These are phyloP conservation scores for Hippoglossus stenolepis DNA, from an alignment of 2,113 vertebrate genomes.

Conservation along the genomic window DNA sequence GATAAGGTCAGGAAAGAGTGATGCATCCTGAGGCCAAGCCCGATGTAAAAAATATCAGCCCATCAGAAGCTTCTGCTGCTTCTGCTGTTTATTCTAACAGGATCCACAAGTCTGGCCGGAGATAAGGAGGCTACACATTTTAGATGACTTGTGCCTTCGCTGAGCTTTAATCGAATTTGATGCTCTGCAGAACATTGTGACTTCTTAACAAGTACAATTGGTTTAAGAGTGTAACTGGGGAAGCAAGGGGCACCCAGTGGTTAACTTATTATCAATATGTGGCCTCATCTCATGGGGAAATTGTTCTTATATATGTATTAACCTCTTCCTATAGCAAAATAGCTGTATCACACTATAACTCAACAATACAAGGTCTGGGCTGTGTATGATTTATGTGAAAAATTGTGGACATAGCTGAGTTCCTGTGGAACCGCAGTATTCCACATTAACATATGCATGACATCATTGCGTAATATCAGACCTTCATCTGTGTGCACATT, in stretches of 20 bases:
- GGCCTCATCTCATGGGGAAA: conserved; percentile 47
- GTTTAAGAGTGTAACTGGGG: conserved; percentile 70
- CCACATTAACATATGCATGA: not conserved
- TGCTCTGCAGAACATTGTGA: conserved; percentile 78
- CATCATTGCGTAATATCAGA: not conserved
- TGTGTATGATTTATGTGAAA: not conserved
- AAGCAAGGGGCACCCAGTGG: conserved; percentile 55
- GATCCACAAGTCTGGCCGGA: conserved; percentile 65
- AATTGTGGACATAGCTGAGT: not conserved
- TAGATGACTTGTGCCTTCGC: conserved; percentile 68
- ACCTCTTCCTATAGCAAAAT: not conserved
- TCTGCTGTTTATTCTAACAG: conserved; percentile 55
- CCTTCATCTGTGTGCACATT: not conserved
- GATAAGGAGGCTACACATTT: conserved; percentile 75
- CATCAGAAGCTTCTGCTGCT: conserved; percentile 53
- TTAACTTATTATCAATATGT: conserved; percentile 56
- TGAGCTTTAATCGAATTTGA: conserved; percentile 73
- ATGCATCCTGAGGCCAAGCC: conserved; percentile 23
- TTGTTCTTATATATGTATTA: not conserved
- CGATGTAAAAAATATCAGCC: conserved; percentile 28
- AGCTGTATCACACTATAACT: not conserved
- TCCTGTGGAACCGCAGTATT: not conserved
- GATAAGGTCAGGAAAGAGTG: conserved; percentile 53
- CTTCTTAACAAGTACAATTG: conserved; percentile 78
- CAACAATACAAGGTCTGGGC: not conserved